Percentiles rank a stretch among this genome's conserved stretches.
phyloP scores from a whole-genome alignment of 2,888 invertebrate species.

The Ditylenchus weischeri region DNA sequence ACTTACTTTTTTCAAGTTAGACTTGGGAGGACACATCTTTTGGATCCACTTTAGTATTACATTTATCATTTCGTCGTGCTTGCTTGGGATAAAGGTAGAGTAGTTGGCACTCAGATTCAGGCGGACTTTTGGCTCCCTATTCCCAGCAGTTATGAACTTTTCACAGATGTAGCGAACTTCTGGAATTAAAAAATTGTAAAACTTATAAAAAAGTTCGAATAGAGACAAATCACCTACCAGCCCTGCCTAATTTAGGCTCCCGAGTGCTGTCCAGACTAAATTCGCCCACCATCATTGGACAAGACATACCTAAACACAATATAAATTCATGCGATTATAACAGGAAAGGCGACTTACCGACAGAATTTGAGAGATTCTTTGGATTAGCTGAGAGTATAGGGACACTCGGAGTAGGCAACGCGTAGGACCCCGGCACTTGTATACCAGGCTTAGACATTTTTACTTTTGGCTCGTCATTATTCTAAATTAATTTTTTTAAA shows the following conservation, averaged over 20 bases:
- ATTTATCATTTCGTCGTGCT: background rate
- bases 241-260: conserved; percentile 1
- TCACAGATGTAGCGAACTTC: background rate
- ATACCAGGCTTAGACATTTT: too few species aligned
- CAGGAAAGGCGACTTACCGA: too few species aligned
- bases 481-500: too few species aligned
- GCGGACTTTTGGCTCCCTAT: background rate
- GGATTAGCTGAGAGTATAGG: too few species aligned
- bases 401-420: too few species aligned
- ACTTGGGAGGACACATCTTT: conserved; percentile 1
- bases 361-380: too few species aligned
- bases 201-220: background rate
- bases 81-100: background rate
- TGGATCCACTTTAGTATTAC: background rate
- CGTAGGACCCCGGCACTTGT: too few species aligned
- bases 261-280: background rate
- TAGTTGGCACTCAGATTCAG: background rate
- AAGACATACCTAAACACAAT: background rate
- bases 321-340: too few species aligned
- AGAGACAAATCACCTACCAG: background rate
- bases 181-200: background rate
- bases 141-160: background rate
- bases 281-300: background rate
- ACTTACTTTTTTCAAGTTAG: background rate
- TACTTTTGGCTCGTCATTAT: too few species aligned